Evolutionary conservation across 2,797 vertebrate genomes (phyloP), one percentile per base, ranked within the genome.

Genomic region (Enoplosus armatus): DNA sequence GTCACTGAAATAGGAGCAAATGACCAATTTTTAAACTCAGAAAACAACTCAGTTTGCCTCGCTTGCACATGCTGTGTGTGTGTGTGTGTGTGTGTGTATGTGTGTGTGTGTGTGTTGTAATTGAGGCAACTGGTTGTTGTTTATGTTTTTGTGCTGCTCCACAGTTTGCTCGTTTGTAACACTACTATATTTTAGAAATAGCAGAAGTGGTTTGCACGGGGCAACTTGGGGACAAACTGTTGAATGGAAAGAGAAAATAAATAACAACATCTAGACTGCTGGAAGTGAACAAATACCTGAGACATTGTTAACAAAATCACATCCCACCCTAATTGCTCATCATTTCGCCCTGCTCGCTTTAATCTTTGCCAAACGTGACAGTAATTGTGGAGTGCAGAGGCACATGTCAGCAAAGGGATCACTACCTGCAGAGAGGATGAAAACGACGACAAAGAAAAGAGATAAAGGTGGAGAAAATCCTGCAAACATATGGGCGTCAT

Each of bases 391-490:
- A 84, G 54, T 75, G 81, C 77, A 61, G 67, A 77, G 68, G 85
- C 84, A 77, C 74, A 85, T 87, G 86, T 91, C 89, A 87, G 80
- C 67, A 5, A 77, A 55, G 1, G 75, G 80, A 86, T 91, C 86
- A 76, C 85, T 85, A 75, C 87, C 79, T 86, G 89, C 80, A 67
- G 81, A 70, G 88, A 83, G 12, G 79, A 79, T 50, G 61, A 69
- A 56, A 60, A 63, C 79, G 61, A 79, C 64, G 81, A 79, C 71
- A 71, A 50, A 73, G 53, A 73, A 60, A 53, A 75, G 54, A 85
- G 58, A 80, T 69, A 70, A 73, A 71, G 58, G 15, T 41, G 39
- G 53, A 66, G 63, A 64, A 73, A 79, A 75, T 55, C 37, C 39
- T 45, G 54, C 26, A 45, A 62, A 67, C 18, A 37, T n/a, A 7